Base-by-base conservation (phyloP, 2,797 vertebrate genomes). In the Chelidonichthys spinosus region DNA sequence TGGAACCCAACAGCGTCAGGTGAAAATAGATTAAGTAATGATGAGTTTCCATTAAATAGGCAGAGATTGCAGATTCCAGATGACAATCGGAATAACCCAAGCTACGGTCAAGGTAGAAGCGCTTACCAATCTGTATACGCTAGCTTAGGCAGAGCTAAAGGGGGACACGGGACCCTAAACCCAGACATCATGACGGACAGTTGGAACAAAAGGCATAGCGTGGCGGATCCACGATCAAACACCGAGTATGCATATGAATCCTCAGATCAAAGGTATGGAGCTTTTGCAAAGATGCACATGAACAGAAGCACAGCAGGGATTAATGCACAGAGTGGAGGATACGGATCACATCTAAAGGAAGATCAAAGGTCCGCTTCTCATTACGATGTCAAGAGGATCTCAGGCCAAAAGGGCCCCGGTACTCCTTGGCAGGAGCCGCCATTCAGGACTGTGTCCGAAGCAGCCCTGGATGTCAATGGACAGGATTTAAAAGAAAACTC, bases 51-150 rank as follows among this genome's bases (percentile, higher is more conserved):
- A 11, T 73, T 94, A 14, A 97, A 96, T 85, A 95, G 94, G 61
- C 92, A 95, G 76, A 97, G 95, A 90, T 88, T 95, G 62, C 97
- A 96, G 17, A 90, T 93, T 73, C 93, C 96, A 89, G 94, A 97
- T 55, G 93, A 96, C 58, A 89, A 90, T 7, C 92, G 89, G 64
- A 93, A 89, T 60, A 88, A 90, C 62, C 32, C 93, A 62, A 89
- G 89, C 70, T 91, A 91, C 4, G 76, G 73, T 74, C 80, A 85
- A 9, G 93, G 83, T 61, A 95, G 93, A 71, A 93, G 95, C 65
- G 6, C 88, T 25, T 91, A 92, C 54, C 89, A 90, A 59, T 92
- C 95, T 1, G 59, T 91, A 11, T 98, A 97, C 60, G 91, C 95
- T 56, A 97, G 95, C 10, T 88, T 98, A 39, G 95, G 94, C 17